These are phyloP conservation scores for Nephrocerus scutellatus DNA, from an alignment of 2,888 invertebrate species.

Conservation along the genomic window DNA sequence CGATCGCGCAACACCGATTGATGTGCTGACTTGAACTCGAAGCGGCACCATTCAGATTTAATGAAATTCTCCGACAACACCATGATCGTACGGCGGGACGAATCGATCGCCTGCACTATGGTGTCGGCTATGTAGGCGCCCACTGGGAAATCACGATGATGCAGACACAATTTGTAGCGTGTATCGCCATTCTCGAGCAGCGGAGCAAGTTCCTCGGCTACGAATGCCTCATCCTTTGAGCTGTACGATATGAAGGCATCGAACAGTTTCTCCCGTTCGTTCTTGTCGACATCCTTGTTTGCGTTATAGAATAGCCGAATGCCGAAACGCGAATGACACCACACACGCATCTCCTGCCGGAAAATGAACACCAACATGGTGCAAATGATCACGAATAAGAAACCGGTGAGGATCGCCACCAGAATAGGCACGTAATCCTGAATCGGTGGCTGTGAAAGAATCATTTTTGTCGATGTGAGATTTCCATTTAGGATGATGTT, in stretches of 20 bases:
- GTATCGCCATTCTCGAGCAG: conserved; percentile 73
- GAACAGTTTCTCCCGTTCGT: conserved; percentile 78
- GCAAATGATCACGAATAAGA: conserved; percentile 66
- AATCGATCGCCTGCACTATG: conserved; percentile 86
- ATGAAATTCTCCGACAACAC: conserved; percentile 91
- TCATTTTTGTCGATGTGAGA: conserved; percentile 59
- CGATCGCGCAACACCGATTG: conserved; percentile 84
- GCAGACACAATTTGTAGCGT: conserved; percentile 83
- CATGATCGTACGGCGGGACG: conserved; percentile 82
- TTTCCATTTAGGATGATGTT: conserved; percentile 50
- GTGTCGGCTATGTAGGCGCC: conserved; percentile 87
- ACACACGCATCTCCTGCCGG: conserved; percentile 73
- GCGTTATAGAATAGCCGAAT: conserved; percentile 69
- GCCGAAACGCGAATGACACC: conserved; percentile 81
- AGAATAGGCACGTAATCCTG: conserved; percentile 76
- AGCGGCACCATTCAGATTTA: conserved; percentile 90
- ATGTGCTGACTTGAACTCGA: conserved; percentile 90
- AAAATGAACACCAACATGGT: conserved; percentile 74
- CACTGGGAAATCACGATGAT: conserved; percentile 85
- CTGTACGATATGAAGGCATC: conserved; percentile 95
- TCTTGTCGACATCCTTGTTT: conserved; percentile 67
- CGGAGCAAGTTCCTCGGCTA: conserved; percentile 79
- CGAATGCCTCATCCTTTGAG: conserved; percentile 85
- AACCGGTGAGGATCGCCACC: conserved; percentile 68
- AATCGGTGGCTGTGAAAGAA: conserved; percentile 50